Evolutionary conservation across 1,140 invertebrate species (phyloP).

Genomic region (Bombus sibiricus): DNA sequence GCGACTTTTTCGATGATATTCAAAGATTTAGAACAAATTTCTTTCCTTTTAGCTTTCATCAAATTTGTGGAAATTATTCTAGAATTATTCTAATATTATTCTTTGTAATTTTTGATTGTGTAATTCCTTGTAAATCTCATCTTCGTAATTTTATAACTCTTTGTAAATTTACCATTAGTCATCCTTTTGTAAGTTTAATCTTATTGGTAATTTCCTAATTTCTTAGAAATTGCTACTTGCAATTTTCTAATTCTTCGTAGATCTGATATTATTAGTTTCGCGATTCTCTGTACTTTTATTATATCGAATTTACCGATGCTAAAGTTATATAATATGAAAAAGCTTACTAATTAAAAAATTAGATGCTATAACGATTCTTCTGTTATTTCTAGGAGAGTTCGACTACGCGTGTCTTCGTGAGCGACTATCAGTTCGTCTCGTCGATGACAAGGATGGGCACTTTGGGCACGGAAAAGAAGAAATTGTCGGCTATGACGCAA

Average conservation of each 20-base stretch:
- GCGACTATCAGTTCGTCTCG: slow-evolving; percentile 68
- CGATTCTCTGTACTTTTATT: too few relatives aligned
- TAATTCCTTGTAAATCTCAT: not conserved
- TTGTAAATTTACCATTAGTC: too few relatives aligned
- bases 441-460: slow-evolving; percentile 64
- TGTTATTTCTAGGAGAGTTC: slow-evolving; percentile 58
- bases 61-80: not conserved
- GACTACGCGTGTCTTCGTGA: slow-evolving; percentile 62
- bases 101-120: not conserved
- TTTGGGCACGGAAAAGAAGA: slow-evolving; percentile 48
- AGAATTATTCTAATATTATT: not conserved
- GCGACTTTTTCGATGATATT: not conserved
- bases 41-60: not conserved
- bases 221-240: too few relatives aligned
- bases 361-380: not conserved
- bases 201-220: too few relatives aligned
- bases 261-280: not conserved
- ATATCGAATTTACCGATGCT: not conserved
- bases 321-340: not conserved
- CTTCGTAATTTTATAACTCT: not conserved
- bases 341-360: not conserved
- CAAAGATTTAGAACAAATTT: not conserved
- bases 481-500: slow-evolving; percentile 56
- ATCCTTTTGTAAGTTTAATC: too few relatives aligned
- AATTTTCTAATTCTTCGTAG: not conserved